Base-by-base conservation (phyloP, 2,113 vertebrate species). In the Melanocharis versteri region DNA sequence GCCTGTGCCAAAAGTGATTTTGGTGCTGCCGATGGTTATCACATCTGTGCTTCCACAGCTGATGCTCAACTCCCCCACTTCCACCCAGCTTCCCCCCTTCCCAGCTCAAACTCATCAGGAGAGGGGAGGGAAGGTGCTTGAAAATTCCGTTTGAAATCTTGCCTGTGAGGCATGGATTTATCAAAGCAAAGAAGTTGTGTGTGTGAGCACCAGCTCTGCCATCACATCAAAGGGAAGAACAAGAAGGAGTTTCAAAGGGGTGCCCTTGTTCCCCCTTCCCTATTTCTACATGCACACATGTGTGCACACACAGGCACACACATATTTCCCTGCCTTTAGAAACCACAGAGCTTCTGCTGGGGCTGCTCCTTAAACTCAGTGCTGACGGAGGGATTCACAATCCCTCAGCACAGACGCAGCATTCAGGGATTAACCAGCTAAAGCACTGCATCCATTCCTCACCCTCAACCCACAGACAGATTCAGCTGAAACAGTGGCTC, bases 141-240 rank as follows among this genome's bases (percentile, higher is more conserved):
- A 91, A 97, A 97, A 97, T 97, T 97, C 96, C 73, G 84, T 97
- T 97, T 97, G 97, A 97, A 97, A 96, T 93, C 89, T 87, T 96
- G 94, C 89, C 97, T 92, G 89, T 84, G 87, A 97, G 97, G 96
- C 95, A 97, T 6, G 15, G 89, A 83, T 96, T 96, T 96, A 96
- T 97, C 96, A 97, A 97, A 97, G 95, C 92, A 79, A 69, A 9
- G 5, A 87, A 88, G 87, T 39, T 90, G 81, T 91, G 77, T 84
- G 86, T 76, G 86, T 69, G 76, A 60, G 84, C 71, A 89, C 89
- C 89, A 92, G 78, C 47, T 84, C 66, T 93, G 85, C 88, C 92
- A 84, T 71, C 76, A 93, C 93, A 95, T 97, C 95, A 97, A 97
- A 97, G 87, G 15, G 30, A 87, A 89, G 93, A 94, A 89, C 51